Evolutionary conservation across 2,113 vertebrate species (phyloP).

Genomic region (Oreotragus oreotragus): DNA sequence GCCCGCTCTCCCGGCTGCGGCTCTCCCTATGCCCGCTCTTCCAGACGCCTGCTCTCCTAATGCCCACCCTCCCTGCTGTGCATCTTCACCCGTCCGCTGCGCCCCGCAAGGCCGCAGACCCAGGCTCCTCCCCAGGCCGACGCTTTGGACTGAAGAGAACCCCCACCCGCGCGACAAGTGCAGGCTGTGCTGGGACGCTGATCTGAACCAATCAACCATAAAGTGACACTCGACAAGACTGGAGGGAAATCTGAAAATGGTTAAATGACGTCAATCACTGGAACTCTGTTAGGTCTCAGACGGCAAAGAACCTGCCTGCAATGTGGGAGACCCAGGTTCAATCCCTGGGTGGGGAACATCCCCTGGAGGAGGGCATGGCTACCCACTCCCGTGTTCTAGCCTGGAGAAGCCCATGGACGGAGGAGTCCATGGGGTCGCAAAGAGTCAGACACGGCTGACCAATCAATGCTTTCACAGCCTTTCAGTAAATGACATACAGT

Average conservation of each 20-base stretch:
- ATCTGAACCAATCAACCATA: background rate
- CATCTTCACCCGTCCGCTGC: rapidly evolving
- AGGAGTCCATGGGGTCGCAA: background rate
- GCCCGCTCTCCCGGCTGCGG: too few species aligned
- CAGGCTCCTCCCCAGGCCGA: background rate
- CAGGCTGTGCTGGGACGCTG: background rate
- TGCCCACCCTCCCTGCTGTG: too few species aligned
- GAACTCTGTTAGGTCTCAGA: background rate
- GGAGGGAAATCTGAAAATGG: background rate
- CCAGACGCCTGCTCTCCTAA: too few species aligned
- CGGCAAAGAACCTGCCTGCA: background rate
- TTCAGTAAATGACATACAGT: background rate
- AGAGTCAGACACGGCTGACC: background rate
- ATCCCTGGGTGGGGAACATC: background rate
- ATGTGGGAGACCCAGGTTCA: background rate
- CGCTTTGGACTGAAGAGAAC: background rate
- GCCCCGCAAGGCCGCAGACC: background rate
- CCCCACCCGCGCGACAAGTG: rapidly evolving
- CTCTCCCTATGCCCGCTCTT: too few species aligned
- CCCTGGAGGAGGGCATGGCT: background rate
- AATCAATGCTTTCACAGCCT: background rate
- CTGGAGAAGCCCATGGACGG: background rate
- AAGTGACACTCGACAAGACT: background rate
- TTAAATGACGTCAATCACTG: background rate
- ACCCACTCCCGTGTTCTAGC: background rate